A percentile compares a stretch with the other conserved stretches of the same genome.
Conservation (phyloP, 2,888 invertebrate genomes). For the Parnassius smintheus region DNA sequence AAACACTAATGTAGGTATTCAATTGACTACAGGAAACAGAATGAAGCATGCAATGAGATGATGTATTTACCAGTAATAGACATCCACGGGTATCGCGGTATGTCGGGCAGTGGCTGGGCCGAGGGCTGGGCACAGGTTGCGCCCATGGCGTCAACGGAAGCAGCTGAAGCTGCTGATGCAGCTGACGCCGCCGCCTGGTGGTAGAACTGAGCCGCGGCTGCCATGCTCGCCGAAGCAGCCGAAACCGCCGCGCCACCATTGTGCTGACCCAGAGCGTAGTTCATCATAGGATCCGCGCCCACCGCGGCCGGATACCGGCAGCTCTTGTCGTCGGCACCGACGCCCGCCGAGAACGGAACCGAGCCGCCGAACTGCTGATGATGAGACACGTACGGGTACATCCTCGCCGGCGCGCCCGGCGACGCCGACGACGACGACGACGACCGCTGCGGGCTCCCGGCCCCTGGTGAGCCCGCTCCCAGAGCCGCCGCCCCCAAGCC, state of each 20-base stretch:
- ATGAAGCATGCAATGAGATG: constrained; percentile 59
- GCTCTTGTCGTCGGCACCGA: constrained; percentile 88
- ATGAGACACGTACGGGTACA: constrained; percentile 96
- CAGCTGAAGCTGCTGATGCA: constrained; percentile 88
- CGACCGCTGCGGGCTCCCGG: constrained; percentile 84
- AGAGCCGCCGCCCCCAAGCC: constrained; percentile 81
- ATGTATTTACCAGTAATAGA: constrained; percentile 94
- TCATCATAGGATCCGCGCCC: constrained; percentile 87
- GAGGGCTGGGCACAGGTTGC: constrained; percentile 90
- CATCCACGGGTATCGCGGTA: constrained; percentile 98
- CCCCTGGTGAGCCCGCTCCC: constrained; percentile 80
- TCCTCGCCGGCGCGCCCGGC: constrained; percentile 89
- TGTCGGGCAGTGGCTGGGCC: constrained; percentile 94
- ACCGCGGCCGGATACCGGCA: constrained; percentile 88
- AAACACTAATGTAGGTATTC: constrained; percentile 1
- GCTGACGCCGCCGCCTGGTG: constrained; percentile 90
- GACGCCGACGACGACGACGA: constrained; percentile 84
- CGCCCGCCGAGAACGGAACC: constrained; percentile 84
- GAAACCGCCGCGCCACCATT: constrained; percentile 86
- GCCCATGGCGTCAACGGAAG: constrained; percentile 90
- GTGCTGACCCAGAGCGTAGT: constrained; percentile 89
- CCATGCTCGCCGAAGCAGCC: constrained; percentile 84
- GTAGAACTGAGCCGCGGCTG: constrained; percentile 92
- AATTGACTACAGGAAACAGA: constrained; percentile 33
- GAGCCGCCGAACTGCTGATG: constrained; percentile 88